phyloP scores from a whole-genome alignment of 2,888 invertebrate species.

The Troides oblongomaculatus region DNA sequence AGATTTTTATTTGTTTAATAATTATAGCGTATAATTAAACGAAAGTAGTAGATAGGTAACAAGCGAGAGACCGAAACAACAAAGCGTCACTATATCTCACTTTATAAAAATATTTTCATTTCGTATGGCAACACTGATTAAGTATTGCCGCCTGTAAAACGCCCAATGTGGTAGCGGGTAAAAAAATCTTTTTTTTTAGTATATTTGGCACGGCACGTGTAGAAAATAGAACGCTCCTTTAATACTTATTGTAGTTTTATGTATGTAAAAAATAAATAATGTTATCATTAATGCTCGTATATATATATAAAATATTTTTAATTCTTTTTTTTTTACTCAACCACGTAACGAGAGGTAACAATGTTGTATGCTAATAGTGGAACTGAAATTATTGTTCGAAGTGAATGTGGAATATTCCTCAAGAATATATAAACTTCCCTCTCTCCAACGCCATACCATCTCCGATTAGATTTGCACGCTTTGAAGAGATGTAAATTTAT shows the following conservation, averaged over 20 bases:
- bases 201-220: conserved; percentile 63
- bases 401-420: too few species aligned
- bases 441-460: too few species aligned
- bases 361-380: not conserved
- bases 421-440: too few species aligned
- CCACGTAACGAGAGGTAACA: conserved; percentile 26
- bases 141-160: conserved; percentile 26
- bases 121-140: conserved; percentile 23
- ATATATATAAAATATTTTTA: not conserved
- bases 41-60: conserved; percentile 1
- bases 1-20: too few species aligned
- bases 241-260: conserved; percentile 39
- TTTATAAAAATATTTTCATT: conserved; percentile 23
- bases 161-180: conserved; percentile 24
- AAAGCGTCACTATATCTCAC: conserved; percentile 13
- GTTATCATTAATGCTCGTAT: conserved; percentile 6
- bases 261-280: conserved; percentile 30
- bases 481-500: too few species aligned
- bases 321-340: conserved; percentile 20
- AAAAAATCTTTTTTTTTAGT: conserved; percentile 30
- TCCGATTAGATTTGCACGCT: too few species aligned
- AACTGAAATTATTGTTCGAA: too few species aligned
- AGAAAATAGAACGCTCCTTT: conserved; percentile 54
- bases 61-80: conserved; percentile 17
- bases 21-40: not conserved